phyloP scores from a whole-genome alignment of 2,888 invertebrate genomes.

The Operophtera brumata region DNA sequence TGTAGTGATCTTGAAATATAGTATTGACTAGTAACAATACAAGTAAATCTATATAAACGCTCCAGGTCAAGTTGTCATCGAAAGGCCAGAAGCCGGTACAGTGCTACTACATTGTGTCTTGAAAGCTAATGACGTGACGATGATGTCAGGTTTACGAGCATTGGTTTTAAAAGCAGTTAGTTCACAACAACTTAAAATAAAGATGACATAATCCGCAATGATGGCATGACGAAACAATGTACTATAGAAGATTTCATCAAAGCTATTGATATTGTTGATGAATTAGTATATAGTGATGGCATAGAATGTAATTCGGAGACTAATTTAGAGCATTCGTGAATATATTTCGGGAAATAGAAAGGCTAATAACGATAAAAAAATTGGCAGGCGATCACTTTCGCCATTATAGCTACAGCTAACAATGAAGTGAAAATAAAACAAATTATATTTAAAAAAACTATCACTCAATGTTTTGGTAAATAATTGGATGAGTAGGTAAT shows the following conservation, averaged over 20 bases:
- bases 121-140: slow-evolving; percentile 44
- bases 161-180: slow-evolving; percentile 23
- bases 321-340: neutral
- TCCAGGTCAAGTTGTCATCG: slow-evolving; percentile 13
- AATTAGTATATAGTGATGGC: neutral
- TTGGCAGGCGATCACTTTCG: neutral
- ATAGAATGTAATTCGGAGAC: neutral
- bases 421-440: neutral
- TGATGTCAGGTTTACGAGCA: slow-evolving; percentile 42
- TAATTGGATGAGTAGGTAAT: too few relatives aligned
- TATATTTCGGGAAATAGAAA: neutral
- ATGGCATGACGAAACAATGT: slow-evolving; percentile 4
- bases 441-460: too few relatives aligned
- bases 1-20: too few relatives aligned
- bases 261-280: slow-evolving; percentile 1
- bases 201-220: slow-evolving; percentile 20
- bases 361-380: neutral
- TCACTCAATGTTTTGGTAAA: too few relatives aligned
- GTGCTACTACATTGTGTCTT: slow-evolving; percentile 33
- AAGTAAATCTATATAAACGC: neutral
- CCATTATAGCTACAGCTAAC: neutral
- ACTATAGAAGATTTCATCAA: slow-evolving; percentile 2
- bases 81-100: slow-evolving; percentile 5
- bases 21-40: neutral
- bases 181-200: slow-evolving; percentile 17